A percentile compares a stretch with the other conserved stretches of the same genome.
phyloP scores from a whole-genome alignment of 2,797 vertebrate genomes.

The Manis javanica region DNA sequence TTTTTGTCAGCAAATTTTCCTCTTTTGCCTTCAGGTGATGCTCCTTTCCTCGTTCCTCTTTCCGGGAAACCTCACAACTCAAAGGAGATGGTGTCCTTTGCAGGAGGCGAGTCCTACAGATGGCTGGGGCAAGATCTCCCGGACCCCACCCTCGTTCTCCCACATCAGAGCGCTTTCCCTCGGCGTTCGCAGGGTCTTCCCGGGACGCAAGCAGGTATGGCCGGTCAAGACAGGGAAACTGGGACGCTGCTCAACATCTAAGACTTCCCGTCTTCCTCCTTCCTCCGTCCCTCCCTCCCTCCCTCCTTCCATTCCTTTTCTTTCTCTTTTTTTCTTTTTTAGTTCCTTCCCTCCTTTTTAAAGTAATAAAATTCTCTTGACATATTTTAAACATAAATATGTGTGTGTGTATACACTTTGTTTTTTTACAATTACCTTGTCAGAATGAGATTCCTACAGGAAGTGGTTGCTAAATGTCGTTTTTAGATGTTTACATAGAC shows the following conservation, averaged over 20 bases:
- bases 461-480: not conserved
- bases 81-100: not conserved
- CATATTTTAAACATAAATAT: not conserved
- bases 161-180: rapidly evolving
- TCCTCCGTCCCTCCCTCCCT: not conserved
- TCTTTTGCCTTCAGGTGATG: conserved; percentile 70
- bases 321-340: rapidly evolving
- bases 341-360: not conserved
- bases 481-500: not conserved
- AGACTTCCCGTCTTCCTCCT: not conserved
- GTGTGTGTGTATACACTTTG: not conserved
- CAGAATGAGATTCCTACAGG: not conserved
- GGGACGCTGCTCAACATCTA: not conserved
- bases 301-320: rapidly evolving
- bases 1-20: conserved; percentile 64
- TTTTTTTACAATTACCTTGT: not conserved
- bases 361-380: not conserved
- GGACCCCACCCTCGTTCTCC: not conserved
- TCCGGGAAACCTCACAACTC: not conserved
- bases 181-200: not conserved
- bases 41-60: not conserved
- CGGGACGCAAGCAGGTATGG: not conserved
- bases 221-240: not conserved
- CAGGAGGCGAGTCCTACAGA: not conserved
- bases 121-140: not conserved